Conservation (phyloP, 2,888 invertebrate genomes). For the Horisme vitalbata region DNA sequence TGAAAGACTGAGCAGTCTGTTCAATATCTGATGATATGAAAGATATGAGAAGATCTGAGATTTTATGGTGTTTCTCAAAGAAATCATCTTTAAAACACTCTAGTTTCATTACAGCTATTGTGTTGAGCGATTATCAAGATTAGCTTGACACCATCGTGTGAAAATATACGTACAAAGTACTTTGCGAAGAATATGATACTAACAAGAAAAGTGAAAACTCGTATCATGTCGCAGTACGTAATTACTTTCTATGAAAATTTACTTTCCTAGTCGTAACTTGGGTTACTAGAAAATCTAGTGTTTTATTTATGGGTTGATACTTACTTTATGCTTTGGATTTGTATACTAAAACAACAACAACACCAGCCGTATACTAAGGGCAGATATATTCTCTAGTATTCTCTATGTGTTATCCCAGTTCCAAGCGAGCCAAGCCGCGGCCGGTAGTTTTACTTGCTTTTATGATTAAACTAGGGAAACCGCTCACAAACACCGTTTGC, state of each 20-base stretch:
- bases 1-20: too few species aligned
- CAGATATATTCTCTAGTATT: too few species aligned
- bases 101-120: slow-evolving; percentile 33
- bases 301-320: background rate
- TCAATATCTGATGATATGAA: too few species aligned
- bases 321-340: too few species aligned
- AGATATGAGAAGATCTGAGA: background rate
- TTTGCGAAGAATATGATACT: slow-evolving; percentile 16
- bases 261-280: slow-evolving; percentile 13
- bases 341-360: too few species aligned
- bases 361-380: too few species aligned
- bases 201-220: slow-evolving; percentile 28
- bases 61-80: slow-evolving; percentile 5
- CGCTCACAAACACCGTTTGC: too few species aligned
- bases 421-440: too few species aligned
- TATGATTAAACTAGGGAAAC: too few species aligned
- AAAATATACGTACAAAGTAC: too few species aligned
- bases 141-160: slow-evolving; percentile 27
- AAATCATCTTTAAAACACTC: slow-evolving; percentile 5
- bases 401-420: too few species aligned
- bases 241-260: slow-evolving; percentile 25
- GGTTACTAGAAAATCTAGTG: slow-evolving; percentile 6
- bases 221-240: slow-evolving; percentile 14
- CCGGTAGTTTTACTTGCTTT: too few species aligned
- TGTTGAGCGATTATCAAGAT: slow-evolving; percentile 35